These are phyloP conservation scores for Tyto alba DNA, from an alignment of 2,113 vertebrate species.

Conservation along the genomic window DNA sequence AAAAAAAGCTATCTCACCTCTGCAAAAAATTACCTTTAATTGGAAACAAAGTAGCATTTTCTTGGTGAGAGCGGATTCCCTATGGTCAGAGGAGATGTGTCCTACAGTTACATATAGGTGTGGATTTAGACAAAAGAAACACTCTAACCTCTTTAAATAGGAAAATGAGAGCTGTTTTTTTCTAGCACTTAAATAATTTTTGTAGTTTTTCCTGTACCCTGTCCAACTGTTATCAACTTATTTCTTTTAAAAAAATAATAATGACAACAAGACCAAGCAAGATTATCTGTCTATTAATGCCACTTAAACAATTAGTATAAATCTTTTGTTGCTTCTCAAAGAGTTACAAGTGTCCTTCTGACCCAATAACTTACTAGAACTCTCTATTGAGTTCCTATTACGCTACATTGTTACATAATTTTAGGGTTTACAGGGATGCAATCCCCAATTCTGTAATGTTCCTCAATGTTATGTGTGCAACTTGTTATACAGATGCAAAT, in stretches of 20 bases:
- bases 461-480: not conserved
- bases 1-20: not conserved
- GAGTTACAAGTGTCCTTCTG: not conserved
- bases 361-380: not conserved
- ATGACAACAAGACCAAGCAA: not conserved
- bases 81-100: rapidly evolving
- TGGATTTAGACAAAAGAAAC: not conserved
- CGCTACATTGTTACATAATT: not conserved
- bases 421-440: not conserved
- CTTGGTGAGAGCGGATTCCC: not conserved
- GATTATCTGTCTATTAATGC: not conserved
- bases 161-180: not conserved
- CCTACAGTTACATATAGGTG: not conserved
- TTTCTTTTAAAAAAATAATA: not conserved
- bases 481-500: not conserved
- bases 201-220: not conserved
- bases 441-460: not conserved
- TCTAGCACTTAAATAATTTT: not conserved
- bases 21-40: not conserved
- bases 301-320: not conserved
- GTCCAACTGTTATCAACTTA: not conserved
- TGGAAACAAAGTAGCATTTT: not conserved
- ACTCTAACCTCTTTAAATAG: not conserved
- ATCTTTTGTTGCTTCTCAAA: not conserved
- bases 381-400: not conserved